Evolutionary conservation across 1,140 invertebrate species (phyloP), one percentile per base, ranked within the genome.

Genomic region (Hylaeus anthracinus): DNA sequence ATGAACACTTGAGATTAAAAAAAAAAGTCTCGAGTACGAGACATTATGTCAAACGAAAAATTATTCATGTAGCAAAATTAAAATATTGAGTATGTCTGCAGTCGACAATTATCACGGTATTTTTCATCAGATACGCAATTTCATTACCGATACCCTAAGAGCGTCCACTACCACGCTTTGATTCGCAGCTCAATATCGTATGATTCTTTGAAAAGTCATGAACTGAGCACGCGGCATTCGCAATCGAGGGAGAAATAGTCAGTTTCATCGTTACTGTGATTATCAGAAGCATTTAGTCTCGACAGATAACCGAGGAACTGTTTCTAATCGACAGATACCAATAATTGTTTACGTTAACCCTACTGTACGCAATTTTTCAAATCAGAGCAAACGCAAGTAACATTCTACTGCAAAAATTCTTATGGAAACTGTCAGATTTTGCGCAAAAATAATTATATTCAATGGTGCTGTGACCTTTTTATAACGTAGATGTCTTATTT

Each of bases 201-300:
- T 48, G 61, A 56, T 79, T 14, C 48, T 51, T 53, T 55, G 14
- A 56, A 51, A 73, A 65, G 39, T 79, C 71, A 79, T 58, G 77
- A 73, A 66, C 48, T 61, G 53, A 73, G 15, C 77, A 79, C 77
- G 77, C 70, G 51, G 26, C 3, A 45, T 10, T n/a, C 41, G 53
- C 14, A 48, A 53, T 73, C 77, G 51, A 72, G 48, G 37, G 41
- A 10, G 45, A 51, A 70, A 56, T 65, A 10, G 41, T 66, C 55
- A 12, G 41, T 9, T 14, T 45, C 37, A 53, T 12, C 9, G 61
- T 76, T 43, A 45, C 0, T 12, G 26, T 48, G 37, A 53, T 63
- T 53, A 79, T 73, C 61, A 1, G 8, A 43, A 5, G 15, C 43
- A n/a, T 66, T 65, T 8, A 5, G 1, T 10, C 39, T 41, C 37